A percentile compares a stretch with the other conserved stretches of the same genome.
Evolutionary conservation across 2,797 vertebrate genomes (phyloP).

Genomic region (Hephaestus fuliginosus): DNA sequence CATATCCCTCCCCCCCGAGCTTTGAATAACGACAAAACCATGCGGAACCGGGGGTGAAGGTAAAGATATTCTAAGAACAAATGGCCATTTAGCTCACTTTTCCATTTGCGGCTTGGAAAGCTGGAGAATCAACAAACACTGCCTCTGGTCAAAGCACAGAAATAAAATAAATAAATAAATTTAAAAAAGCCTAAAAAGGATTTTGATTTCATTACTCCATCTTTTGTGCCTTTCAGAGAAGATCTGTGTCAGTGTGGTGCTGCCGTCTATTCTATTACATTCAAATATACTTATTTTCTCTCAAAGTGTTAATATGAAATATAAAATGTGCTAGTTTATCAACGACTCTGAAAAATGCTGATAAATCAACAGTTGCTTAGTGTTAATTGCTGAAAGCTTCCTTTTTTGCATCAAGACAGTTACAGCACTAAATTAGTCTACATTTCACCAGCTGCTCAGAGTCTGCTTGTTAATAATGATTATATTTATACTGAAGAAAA

Average conservation of each 20-base stretch:
- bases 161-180: background rate
- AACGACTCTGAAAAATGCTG: conserved; percentile 59
- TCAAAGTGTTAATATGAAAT: conserved; percentile 51
- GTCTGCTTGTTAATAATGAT: conserved; percentile 41
- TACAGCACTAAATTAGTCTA: conserved; percentile 50
- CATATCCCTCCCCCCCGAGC: conserved; percentile 58
- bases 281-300: conserved; percentile 71
- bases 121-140: conserved; percentile 29
- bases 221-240: conserved; percentile 36
- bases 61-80: conserved; percentile 63
- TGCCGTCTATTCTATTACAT: conserved; percentile 58
- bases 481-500: conserved; percentile 37
- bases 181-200: conserved; percentile 19
- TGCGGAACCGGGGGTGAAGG: conserved; percentile 56
- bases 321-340: conserved; percentile 60
- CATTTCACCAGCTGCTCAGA: conserved; percentile 60
- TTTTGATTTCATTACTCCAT: conserved; percentile 45
- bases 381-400: conserved; percentile 60
- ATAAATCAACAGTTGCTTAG: conserved; percentile 63
- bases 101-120: conserved; percentile 55
- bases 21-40: conserved; percentile 79
- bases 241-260: conserved; percentile 52
- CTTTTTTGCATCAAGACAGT: conserved; percentile 44
- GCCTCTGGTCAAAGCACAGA: background rate
- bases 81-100: conserved; percentile 52